Conservation (phyloP, 1,140 invertebrate genomes). For the Trachymyrmex septentrionalis region DNA sequence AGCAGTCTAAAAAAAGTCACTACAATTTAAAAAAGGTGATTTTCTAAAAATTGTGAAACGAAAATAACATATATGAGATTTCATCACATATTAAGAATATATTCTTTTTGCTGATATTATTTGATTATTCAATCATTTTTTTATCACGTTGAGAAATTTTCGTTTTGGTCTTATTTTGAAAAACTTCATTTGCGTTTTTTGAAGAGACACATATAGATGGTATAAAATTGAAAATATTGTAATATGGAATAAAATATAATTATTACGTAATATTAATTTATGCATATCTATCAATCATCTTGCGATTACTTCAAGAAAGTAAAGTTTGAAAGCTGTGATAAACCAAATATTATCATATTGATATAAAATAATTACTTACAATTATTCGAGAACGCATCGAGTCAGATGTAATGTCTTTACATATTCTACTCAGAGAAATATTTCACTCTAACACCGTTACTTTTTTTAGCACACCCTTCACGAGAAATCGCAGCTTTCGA, state of each 20-base stretch:
- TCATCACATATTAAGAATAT: too few species aligned
- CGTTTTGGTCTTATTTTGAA: too few species aligned
- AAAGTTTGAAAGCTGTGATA: background rate
- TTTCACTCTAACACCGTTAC: constrained; percentile 63
- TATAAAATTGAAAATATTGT: too few species aligned
- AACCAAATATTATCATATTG: background rate
- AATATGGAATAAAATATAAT: background rate
- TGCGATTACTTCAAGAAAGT: background rate
- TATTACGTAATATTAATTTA: background rate
- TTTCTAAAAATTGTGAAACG: too few species aligned
- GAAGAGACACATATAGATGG: too few species aligned
- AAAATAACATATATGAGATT: too few species aligned
- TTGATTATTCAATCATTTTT: too few species aligned
- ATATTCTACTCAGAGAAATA: constrained; percentile 54
- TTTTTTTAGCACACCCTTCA: constrained; percentile 54
- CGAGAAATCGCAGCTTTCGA: constrained; percentile 71
- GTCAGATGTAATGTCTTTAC: constrained; percentile 6
- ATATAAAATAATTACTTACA: background rate
- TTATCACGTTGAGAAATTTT: too few species aligned
- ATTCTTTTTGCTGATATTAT: too few species aligned
- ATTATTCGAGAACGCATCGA: background rate
- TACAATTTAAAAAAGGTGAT: too few species aligned
- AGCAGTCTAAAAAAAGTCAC: too few species aligned
- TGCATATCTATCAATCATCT: background rate
- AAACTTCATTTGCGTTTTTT: too few species aligned